Evolutionary conservation across 2,113 vertebrate species (phyloP).

Genomic region (Poecilia latipinna): DNA sequence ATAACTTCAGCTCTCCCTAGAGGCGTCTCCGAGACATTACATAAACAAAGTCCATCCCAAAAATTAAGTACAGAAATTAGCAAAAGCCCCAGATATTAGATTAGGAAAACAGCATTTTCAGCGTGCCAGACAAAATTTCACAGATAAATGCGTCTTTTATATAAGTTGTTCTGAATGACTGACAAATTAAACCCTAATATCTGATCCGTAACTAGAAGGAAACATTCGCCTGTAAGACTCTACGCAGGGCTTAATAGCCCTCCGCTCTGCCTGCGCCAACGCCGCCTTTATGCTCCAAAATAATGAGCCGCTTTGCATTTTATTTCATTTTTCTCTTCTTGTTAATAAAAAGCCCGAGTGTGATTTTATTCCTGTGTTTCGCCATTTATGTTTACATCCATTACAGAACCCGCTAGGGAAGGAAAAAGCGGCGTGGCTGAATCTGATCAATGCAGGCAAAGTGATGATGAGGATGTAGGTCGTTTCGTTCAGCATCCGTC

Average conservation of each 20-base stretch:
- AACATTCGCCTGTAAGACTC: conserved; percentile 16
- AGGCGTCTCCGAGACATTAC: no score
- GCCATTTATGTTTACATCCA: conserved; percentile 71
- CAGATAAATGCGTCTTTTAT: not conserved
- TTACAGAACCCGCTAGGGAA: conserved; percentile 47
- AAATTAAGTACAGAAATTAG: no score
- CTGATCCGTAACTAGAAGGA: not conserved
- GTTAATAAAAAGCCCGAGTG: conserved; percentile 67
- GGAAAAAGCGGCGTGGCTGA: not conserved
- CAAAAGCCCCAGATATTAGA: not conserved
- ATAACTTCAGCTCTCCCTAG: no score
- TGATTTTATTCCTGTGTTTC: conserved; percentile 70
- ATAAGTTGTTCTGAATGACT: not conserved
- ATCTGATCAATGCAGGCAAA: not conserved
- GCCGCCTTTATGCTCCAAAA: not conserved
- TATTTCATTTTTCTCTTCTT: conserved; percentile 74
- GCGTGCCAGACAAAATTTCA: not conserved
- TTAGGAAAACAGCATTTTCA: not conserved
- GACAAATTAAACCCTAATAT: not conserved
- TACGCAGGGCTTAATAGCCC: not conserved
- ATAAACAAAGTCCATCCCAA: no score
- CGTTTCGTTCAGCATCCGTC: not conserved
- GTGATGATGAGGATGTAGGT: not conserved
- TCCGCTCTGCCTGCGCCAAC: conserved; percentile 33
- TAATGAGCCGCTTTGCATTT: conserved; percentile 73